These are phyloP conservation scores for Orientallactaga bullata DNA, from an alignment of 2,113 vertebrate species.

Conservation along the genomic window DNA sequence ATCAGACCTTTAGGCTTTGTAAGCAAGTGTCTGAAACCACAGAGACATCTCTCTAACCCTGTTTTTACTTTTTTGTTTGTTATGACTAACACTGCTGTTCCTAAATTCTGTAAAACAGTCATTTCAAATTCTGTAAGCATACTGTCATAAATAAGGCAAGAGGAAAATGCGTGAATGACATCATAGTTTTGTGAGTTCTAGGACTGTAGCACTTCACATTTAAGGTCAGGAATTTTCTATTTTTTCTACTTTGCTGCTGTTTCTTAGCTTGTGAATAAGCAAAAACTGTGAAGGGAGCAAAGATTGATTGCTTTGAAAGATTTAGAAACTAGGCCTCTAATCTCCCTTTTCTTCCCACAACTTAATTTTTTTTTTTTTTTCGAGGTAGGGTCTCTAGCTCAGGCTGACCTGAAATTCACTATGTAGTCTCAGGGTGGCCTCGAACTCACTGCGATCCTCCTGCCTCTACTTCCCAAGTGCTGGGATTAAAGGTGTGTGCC, in stretches of 20 bases:
- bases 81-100: background rate
- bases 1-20: no score
- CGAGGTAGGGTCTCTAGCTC: no score
- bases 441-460: no score
- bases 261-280: background rate
- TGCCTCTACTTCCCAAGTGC: no score
- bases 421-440: no score
- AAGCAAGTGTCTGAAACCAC: no score
- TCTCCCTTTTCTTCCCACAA: background rate
- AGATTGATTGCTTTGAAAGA: slow-evolving; percentile 17
- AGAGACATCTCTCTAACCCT: background rate
- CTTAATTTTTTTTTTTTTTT: no score
- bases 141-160: background rate
- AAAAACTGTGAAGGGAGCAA: background rate
- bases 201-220: background rate
- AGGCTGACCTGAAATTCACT: no score
- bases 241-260: background rate
- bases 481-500: no score
- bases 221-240: background rate
- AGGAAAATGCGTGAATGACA: background rate
- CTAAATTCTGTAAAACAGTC: slow-evolving; percentile 3
- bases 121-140: background rate
- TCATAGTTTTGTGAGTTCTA: background rate
- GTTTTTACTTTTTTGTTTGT: background rate
- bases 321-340: slow-evolving; percentile 20